Base-by-base conservation (phyloP, 2,113 vertebrate species). In the Cyprinus carpio region DNA sequence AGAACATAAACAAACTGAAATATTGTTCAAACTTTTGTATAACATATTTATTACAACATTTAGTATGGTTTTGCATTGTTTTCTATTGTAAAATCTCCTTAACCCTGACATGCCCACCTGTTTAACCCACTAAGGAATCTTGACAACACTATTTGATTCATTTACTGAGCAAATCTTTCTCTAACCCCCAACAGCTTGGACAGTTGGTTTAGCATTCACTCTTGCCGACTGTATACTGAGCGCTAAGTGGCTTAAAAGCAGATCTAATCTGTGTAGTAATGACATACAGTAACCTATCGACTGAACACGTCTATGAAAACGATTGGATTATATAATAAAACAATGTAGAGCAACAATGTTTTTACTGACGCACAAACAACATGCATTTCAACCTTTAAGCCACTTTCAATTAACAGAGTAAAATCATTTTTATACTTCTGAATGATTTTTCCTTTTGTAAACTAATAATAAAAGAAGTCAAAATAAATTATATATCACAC, bases 181-280 rank as follows among this genome's bases (percentile, higher is more conserved):
- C 51, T 23, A 34, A 62, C 54, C 23, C 40, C n/a, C 29, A 58
- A 54, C 69, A 80, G 62, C 76, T 85, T 85, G 64, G 5, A 40
- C 84, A 49, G 27, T 29, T 40, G 56, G n/a, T 60, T 43, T 69
- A 85, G 4, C 18, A 34, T 12, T 8, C n/a, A 82, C 62, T 72
- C 34, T 58, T 37, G 27, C 34, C 20, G 43, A 40, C 34, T 37
- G 34, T 37, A 74, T 81, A 71, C 65, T 60, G 16, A 16, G n/a
- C 1, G 54, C n/a, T 84, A 88, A 88, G 60, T 81, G 85, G 82
- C 31, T 88, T 87, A 84, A 79, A 77, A 56, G n/a, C 49, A 76
- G 67, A 51, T 74, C 58, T 81, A 84, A 83, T 77, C 40, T 60
- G 7, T 10, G 20, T 23, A 75, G 43, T 13, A 85, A 71, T 82